A percentile compares a stretch with the other conserved stretches of the same genome.
phyloP scores from a whole-genome alignment of 37 sponge, comb jelly and placozoan genomes.

The Aplysina aerophoba region DNA sequence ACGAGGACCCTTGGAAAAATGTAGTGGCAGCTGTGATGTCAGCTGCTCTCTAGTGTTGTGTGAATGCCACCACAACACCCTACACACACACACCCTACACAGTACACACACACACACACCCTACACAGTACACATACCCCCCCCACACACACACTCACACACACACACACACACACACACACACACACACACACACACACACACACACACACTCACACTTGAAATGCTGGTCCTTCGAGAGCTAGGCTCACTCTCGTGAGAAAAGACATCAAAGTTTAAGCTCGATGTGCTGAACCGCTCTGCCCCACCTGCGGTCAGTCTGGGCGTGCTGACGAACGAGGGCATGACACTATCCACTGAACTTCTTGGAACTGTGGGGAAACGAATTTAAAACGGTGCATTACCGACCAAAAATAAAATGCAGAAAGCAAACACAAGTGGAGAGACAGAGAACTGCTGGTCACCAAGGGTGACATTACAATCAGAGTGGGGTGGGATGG shows the following conservation, averaged over 20 bases:
- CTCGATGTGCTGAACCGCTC: neutral
- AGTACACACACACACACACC: neutral
- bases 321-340: neutral
- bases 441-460: too few species aligned
- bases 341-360: neutral
- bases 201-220: constrained; percentile 17
- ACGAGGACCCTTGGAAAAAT: too few species aligned
- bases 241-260: neutral
- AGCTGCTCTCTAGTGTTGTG: too few species aligned
- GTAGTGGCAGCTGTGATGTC: too few species aligned
- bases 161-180: neutral
- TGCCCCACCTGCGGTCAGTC: neutral
- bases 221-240: constrained; percentile 14
- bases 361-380: neutral
- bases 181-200: constrained; percentile 28
- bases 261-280: neutral
- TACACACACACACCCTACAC: neutral
- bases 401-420: too few species aligned
- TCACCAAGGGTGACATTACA: too few species aligned
- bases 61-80: too few species aligned
- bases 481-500: too few species aligned
- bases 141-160: constrained; percentile 4
- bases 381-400: neutral
- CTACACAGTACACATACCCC: neutral
- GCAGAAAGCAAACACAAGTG: too few species aligned